Evolutionary conservation across 2,113 vertebrate genomes (phyloP).

Genomic region (human (Homo sapiens)): DNA sequence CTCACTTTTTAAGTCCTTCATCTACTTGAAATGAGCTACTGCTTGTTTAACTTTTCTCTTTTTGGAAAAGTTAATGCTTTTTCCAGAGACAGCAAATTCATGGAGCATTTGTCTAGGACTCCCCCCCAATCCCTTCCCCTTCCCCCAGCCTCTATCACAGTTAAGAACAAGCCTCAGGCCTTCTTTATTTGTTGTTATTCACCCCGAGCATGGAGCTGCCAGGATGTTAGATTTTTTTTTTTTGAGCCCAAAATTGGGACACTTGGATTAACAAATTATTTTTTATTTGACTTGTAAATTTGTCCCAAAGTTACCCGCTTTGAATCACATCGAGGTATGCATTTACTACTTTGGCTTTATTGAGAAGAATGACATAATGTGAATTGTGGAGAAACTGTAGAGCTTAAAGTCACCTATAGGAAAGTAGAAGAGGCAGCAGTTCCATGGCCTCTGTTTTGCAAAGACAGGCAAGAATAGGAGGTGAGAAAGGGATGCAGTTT

Average conservation of each 20-base stretch:
- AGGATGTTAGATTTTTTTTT: background rate
- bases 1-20: background rate
- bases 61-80: background rate
- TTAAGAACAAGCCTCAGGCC: background rate
- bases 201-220: background rate
- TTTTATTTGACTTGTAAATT: conserved; percentile 12
- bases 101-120: background rate
- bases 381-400: background rate
- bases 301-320: background rate
- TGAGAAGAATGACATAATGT: background rate
- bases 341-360: background rate
- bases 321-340: background rate
- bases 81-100: background rate
- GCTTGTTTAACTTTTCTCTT: background rate
- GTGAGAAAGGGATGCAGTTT: accelerated
- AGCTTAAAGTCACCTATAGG: background rate
- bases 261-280: background rate
- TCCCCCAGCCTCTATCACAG: too few relatives aligned
- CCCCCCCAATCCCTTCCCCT: accelerated
- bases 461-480: background rate
- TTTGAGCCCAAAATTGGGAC: background rate
- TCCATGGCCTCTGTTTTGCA: accelerated
- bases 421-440: background rate
- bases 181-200: background rate
- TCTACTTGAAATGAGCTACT: background rate